Conservation (phyloP, 2,888 invertebrate genomes). For the Drosophila nr. fundita region DNA sequence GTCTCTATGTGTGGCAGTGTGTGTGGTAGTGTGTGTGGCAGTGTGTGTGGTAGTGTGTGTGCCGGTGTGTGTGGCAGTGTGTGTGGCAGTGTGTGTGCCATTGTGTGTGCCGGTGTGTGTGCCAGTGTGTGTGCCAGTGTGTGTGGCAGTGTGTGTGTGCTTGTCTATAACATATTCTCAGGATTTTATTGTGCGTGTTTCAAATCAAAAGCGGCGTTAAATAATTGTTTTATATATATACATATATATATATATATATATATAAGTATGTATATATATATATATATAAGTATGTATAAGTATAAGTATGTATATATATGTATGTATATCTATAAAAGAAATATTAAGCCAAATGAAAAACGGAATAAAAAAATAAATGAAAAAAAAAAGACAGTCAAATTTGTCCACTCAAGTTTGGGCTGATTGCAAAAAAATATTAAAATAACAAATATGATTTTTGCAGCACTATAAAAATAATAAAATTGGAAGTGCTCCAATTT, state of each 20-base stretch:
- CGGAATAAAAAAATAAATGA: neutral
- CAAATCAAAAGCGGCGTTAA: no score
- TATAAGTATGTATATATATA: neutral
- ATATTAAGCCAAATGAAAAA: neutral
- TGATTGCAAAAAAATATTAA: neutral
- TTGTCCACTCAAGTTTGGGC: neutral
- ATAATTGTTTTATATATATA: neutral
- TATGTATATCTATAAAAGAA: neutral
- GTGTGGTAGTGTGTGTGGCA: constrained; percentile 8
- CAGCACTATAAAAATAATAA: neutral
- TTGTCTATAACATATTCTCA: neutral
- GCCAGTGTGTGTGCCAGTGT: neutral
- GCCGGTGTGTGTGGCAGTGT: constrained; percentile 5
- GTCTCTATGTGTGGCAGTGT: constrained; percentile 1
- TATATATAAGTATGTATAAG: no score
- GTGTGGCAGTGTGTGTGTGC: constrained; percentile 1
- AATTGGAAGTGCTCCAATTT: neutral
- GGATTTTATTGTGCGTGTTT: neutral
- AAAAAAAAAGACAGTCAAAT: neutral
- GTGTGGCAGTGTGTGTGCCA: neutral
- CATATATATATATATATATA: no score
- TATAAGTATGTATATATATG: no score
- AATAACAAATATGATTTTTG: neutral
- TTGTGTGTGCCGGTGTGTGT: constrained; percentile 8
- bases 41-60: constrained; percentile 10